Percentiles rank a stretch among this genome's conserved stretches.
Evolutionary conservation across 2,888 invertebrate genomes (phyloP).

Genomic region (Eupeodes latifasciatus): DNA sequence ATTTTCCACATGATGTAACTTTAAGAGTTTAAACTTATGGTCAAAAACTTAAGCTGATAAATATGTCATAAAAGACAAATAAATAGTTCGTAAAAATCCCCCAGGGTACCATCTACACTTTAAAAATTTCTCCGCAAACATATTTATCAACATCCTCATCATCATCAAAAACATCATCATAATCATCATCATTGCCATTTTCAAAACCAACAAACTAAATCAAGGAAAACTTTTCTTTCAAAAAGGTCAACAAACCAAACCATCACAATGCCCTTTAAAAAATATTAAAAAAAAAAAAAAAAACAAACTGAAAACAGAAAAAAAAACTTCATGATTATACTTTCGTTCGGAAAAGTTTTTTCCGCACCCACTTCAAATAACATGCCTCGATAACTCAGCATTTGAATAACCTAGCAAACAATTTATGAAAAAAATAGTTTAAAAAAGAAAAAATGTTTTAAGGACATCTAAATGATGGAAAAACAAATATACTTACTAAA

Average conservation of each 20-base stretch:
- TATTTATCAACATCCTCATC: slow-evolving; percentile 21
- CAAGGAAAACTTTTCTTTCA: slow-evolving; percentile 29
- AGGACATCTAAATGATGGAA: slow-evolving; percentile 62
- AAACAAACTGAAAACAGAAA: not conserved
- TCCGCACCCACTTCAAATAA: slow-evolving; percentile 56
- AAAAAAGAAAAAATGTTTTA: slow-evolving; percentile 50
- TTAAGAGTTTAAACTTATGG: not conserved
- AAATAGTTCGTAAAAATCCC: slow-evolving; percentile 6
- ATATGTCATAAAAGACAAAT: slow-evolving; percentile 18
- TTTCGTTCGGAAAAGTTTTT: not conserved
- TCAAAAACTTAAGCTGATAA: not conserved
- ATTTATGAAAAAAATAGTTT: slow-evolving; percentile 42
- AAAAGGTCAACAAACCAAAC: slow-evolving; percentile 49
- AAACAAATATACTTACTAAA: slow-evolving; percentile 32
- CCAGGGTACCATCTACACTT: slow-evolving; percentile 14
- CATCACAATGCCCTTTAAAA: slow-evolving; percentile 65
- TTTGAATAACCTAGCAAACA: slow-evolving; percentile 59
- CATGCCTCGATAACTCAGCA: slow-evolving; percentile 69
- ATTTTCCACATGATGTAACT: too few species aligned
- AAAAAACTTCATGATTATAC: slow-evolving; percentile 32
- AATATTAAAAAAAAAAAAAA: slow-evolving; percentile 48
- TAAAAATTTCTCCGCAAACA: not conserved
- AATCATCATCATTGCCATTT: slow-evolving; percentile 8
- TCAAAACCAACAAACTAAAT: slow-evolving; percentile 29
- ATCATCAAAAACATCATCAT: slow-evolving; percentile 10